Percentiles rank a stretch among this genome's conserved stretches.
phyloP scores from a whole-genome alignment of 2,888 invertebrate genomes.

The Tipula vernalis region DNA sequence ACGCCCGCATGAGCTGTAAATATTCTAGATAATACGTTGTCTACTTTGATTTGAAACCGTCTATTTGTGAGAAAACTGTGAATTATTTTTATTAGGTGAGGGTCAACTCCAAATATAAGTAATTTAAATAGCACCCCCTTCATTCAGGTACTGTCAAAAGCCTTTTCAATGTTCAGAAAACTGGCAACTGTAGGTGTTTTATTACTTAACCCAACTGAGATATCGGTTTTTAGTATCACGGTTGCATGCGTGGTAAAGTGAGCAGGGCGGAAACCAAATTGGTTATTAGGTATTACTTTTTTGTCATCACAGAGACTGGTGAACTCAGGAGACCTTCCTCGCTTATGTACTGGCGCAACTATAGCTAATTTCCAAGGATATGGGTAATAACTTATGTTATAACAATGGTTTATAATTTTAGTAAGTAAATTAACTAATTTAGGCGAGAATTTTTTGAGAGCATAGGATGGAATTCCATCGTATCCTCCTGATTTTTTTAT shows the following conservation, averaged over 20 bases:
- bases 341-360: no score
- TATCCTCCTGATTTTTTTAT: no score
- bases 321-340: no score
- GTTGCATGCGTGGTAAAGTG: neutral
- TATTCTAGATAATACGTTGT: neutral
- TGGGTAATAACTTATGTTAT: no score
- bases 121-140: neutral
- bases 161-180: neutral
- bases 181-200: neutral
- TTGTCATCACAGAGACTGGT: no score
- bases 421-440: no score
- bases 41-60: neutral
- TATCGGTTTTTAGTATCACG: neutral
- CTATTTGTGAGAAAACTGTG: neutral
- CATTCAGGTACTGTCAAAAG: neutral
- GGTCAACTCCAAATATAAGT: neutral
- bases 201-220: neutral
- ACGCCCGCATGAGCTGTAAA: neutral
- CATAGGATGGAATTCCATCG: no score
- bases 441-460: no score
- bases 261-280: neutral
- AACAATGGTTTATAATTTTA: no score
- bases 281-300: neutral
- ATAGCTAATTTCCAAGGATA: no score
- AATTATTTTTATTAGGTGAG: neutral